Percentiles rank a stretch among this genome's conserved stretches.
These are phyloP conservation scores for Drosophila trapezifrons DNA, from an alignment of 1,140 invertebrate genomes.

Conservation along the genomic window DNA sequence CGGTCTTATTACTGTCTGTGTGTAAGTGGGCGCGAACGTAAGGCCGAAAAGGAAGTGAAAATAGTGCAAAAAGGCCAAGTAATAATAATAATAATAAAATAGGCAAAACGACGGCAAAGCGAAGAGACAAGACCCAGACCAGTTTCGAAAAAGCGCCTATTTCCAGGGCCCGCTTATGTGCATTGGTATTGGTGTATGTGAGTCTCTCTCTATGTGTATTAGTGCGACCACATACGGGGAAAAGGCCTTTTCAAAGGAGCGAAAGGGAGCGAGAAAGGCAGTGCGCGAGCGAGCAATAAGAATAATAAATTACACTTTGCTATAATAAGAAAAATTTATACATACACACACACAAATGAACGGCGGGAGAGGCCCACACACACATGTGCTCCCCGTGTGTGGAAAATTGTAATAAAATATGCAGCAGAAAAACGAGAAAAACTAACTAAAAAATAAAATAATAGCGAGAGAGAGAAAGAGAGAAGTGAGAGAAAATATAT, in stretches of 20 bases:
- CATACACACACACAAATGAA: conserved; percentile 47
- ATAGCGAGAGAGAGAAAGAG: conserved; percentile 51
- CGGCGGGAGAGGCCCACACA: conserved; percentile 46
- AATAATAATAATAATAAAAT: conserved; percentile 74
- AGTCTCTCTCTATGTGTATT: conserved; percentile 22
- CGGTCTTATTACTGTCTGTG: conserved; percentile 29
- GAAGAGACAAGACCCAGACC: conserved; percentile 70
- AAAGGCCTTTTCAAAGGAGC: conserved; percentile 78
- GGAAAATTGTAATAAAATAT: conserved; percentile 83
- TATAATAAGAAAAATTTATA: conserved; percentile 83
- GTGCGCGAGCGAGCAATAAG: conserved; percentile 74
- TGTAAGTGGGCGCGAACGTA: conserved; percentile 53
- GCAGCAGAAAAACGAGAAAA: conserved; percentile 52
- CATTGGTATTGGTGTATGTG: conserved; percentile 41
- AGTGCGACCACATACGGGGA: conserved; percentile 77
- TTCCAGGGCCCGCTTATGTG: conserved; percentile 63
- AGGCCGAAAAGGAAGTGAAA: conserved; percentile 71
- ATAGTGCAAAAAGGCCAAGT: conserved; percentile 69
- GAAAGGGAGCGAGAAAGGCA: conserved; percentile 59
- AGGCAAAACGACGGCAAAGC: conserved; percentile 61
- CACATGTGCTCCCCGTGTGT: conserved; percentile 56
- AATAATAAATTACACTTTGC: conserved; percentile 84
- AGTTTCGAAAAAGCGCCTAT: conserved; percentile 76
- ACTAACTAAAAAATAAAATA: conserved; percentile 62
- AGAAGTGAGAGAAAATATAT: conserved; percentile 45